Evolutionary conservation across 2,797 vertebrate genomes (phyloP).

Genomic region (Microtus obscurus): DNA sequence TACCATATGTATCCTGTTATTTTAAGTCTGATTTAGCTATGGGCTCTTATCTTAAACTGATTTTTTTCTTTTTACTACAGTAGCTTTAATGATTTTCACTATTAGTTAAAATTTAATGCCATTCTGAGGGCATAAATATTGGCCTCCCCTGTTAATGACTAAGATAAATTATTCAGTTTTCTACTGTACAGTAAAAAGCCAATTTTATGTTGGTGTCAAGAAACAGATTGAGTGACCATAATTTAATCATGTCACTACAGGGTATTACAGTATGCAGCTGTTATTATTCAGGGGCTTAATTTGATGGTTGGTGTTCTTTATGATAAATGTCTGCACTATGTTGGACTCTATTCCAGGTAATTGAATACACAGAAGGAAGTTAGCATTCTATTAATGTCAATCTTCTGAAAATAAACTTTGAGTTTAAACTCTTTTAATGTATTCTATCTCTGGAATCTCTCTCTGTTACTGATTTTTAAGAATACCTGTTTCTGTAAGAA

Average conservation of each 20-base stretch:
- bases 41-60: background rate
- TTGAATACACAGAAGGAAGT: conserved; percentile 44
- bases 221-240: conserved; percentile 54
- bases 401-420: conserved; percentile 58
- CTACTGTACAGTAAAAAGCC: background rate
- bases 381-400: conserved; percentile 62
- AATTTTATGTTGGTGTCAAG: conserved; percentile 57
- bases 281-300: conserved; percentile 65
- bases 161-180: conserved; percentile 72
- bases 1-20: background rate
- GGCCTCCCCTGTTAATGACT: conserved; percentile 25
- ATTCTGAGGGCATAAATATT: conserved; percentile 47
- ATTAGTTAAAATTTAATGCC: conserved; percentile 60
- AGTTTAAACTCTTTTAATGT: conserved; percentile 62
- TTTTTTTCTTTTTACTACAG: conserved; percentile 2
- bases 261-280: background rate
- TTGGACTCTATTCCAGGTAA: conserved; percentile 48
- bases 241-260: conserved; percentile 65
- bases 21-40: background rate
- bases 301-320: conserved; percentile 60
- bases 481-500: conserved; percentile 58
- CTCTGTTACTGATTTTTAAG: conserved; percentile 52
- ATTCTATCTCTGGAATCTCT: conserved; percentile 54
- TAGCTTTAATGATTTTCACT: conserved; percentile 45
- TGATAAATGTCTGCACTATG: conserved; percentile 45